Percentiles rank a stretch among this genome's conserved stretches.
Conservation (phyloP, 2,888 invertebrate species). For the Apamea epomidion region DNA sequence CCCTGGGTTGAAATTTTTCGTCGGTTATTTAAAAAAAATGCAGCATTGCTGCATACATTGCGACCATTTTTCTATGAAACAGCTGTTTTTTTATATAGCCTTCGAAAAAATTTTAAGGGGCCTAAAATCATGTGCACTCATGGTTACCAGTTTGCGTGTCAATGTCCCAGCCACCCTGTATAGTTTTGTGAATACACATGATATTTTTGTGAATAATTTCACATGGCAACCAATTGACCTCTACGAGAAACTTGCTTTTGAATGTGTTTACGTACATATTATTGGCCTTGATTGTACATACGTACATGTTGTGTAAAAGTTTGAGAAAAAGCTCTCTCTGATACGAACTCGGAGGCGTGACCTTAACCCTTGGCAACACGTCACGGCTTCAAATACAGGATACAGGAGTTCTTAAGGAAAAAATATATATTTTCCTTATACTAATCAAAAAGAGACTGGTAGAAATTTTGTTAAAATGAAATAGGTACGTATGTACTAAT, state of each 20-base stretch:
- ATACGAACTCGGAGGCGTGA: constrained; percentile 22
- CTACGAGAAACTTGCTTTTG: background rate
- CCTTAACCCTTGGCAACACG: constrained; percentile 29
- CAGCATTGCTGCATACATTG: no score
- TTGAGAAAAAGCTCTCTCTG: constrained; percentile 19
- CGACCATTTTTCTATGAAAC: no score
- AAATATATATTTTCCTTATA: constrained; percentile 20
- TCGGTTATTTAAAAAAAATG: no score
- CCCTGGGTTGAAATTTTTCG: no score
- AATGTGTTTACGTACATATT: background rate
- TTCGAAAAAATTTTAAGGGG: no score
- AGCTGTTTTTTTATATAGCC: no score
- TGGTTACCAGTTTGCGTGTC: no score
- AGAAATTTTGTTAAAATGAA: constrained; percentile 8
- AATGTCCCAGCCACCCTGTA: no score
- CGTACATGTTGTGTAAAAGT: constrained; percentile 5
- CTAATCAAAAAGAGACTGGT: background rate
- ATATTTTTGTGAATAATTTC: background rate
- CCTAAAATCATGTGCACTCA: no score
- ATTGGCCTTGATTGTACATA: background rate
- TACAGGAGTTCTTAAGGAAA: constrained; percentile 31
- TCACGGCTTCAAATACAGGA: constrained; percentile 10
- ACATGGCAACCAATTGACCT: background rate
- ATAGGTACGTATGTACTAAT: background rate
- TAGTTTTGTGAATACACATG: background rate